Base-by-base conservation (phyloP, 2,113 vertebrate genomes). In the Prinia subflava region DNA sequence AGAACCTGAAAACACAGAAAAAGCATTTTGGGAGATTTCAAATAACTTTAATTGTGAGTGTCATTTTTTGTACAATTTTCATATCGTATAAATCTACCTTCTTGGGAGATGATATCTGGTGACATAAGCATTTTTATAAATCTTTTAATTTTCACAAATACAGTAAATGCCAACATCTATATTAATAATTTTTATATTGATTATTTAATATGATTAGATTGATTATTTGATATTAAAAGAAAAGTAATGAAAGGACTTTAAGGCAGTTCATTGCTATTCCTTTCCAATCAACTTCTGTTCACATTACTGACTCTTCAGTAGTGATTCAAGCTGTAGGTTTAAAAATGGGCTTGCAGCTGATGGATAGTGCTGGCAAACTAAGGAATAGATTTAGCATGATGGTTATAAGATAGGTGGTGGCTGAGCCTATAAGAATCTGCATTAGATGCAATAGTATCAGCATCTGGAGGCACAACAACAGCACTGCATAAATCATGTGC, bases 401-500 rank as follows among this genome's bases (percentile, higher is more conserved):
- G 75, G 23, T 27, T 86, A 35, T 74, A 86, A 86, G 71, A 62
- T 77, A 47, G 59, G 35, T 74, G 52, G 52, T 74, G 39, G 85
- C 79, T 92, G 70, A 88, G 35, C 39, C 79, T 59, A 0, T 86
- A 30, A 44, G 47, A 70, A 77, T 71, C 71, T 86, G 30, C 33
- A 42, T 75, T 63, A 83, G 35, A 30, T 52, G 44, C 56, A 75
- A 35, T 27, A 68, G 35, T 59, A 44, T 73, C 84, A 84, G 69
- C 83, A 76, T 56, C 74, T 82, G 69, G 57, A 79, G 75, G 59
- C 52, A 44, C 35, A 90, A 35, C 24, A 64, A 15, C 56, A 78
- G 44, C 69, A 33, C 77, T 44, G 37, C n/a, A 70, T 86, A 93
- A 96, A 93, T 94, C 70, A 55, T 24, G 25, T 86, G 64, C 73